Conservation (phyloP, 2,888 invertebrate species). For the Cheiracanthium punctorium region DNA sequence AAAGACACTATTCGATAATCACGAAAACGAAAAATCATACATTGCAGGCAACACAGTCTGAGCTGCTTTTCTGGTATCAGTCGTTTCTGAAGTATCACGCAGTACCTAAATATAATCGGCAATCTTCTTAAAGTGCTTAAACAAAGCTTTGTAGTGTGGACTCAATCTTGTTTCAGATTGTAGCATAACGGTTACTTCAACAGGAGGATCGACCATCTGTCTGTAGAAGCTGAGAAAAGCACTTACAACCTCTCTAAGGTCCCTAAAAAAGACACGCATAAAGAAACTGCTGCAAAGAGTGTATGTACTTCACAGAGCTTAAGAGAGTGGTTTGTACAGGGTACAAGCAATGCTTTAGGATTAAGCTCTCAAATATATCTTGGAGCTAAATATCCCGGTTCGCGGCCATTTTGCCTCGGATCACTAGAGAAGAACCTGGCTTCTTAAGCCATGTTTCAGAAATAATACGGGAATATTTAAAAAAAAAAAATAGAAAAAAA, state of each 20-base stretch:
- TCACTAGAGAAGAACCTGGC: too few relatives aligned
- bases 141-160: not conserved
- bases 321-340: not conserved
- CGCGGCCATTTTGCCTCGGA: too few relatives aligned
- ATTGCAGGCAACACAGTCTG: not conserved
- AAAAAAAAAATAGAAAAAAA: too few relatives aligned
- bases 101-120: too few relatives aligned
- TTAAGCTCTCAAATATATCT: too few relatives aligned
- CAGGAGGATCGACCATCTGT: not conserved
- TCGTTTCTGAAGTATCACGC: not conserved
- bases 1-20: not conserved
- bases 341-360: constrained; percentile 1
- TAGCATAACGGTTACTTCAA: too few relatives aligned
- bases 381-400: too few relatives aligned
- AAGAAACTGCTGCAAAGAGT: not conserved
- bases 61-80: not conserved
- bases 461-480: too few relatives aligned
- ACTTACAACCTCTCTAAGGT: not conserved
- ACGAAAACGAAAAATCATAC: not conserved
- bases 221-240: not conserved
- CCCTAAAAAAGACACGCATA: not conserved
- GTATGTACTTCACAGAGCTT: not conserved
- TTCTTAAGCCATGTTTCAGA: too few relatives aligned
- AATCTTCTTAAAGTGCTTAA: not conserved
- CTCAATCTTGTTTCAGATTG: too few relatives aligned